Conservation (phyloP, 2,113 vertebrate genomes). For the Cairina moschata region DNA sequence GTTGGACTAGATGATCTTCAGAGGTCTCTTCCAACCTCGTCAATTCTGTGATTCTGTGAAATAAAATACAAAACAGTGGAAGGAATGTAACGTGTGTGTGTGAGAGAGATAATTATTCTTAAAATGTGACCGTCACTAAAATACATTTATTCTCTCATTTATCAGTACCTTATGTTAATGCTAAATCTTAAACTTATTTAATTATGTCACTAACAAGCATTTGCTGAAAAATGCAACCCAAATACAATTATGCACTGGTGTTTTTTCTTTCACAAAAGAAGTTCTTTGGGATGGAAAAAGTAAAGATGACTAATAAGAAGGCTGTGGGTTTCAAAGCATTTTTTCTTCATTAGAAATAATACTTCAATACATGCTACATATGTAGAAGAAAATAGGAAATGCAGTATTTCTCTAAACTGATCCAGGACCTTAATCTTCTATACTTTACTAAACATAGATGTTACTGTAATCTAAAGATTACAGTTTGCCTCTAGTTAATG, state of each 20-base stretch:
- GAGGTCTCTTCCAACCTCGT: too few relatives aligned
- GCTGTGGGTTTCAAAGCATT: neutral
- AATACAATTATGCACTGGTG: neutral
- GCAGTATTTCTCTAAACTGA: neutral
- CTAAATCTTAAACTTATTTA: neutral
- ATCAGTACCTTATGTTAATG: neutral
- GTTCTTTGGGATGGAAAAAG: neutral
- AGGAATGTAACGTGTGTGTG: rapidly evolving
- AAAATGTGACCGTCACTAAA: neutral
- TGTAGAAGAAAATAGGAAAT: neutral
- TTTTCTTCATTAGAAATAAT: neutral
- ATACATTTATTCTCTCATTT: neutral
- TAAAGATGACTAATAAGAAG: neutral
- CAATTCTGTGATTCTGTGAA: neutral
- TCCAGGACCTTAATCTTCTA: neutral
- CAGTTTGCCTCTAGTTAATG: neutral
- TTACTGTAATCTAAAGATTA: neutral
- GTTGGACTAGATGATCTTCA: too few relatives aligned
- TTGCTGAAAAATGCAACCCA: neutral
- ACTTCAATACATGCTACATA: neutral
- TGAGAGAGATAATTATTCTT: neutral
- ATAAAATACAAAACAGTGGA: neutral
- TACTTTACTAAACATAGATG: neutral
- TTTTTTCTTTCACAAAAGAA: neutral
- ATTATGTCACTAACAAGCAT: neutral